A percentile compares a stretch with the other conserved stretches of the same genome.
Evolutionary conservation across 2,797 vertebrate genomes (phyloP).

Genomic region (Clarias fuscus): DNA sequence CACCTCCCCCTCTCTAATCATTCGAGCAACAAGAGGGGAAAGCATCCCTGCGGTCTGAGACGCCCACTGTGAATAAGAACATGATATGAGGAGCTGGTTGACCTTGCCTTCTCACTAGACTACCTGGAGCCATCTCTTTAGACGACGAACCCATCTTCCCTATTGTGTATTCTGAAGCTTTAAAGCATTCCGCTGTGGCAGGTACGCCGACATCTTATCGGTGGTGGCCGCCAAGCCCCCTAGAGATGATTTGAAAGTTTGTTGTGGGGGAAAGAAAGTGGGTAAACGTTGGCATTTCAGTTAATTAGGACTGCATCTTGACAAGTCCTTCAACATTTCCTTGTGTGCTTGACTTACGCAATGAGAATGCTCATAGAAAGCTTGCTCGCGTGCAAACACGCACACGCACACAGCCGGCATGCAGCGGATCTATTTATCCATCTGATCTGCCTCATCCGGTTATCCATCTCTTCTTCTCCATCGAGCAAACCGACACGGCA

Average conservation of each 20-base stretch:
- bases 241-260: constrained; percentile 40
- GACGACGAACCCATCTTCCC: constrained; percentile 41
- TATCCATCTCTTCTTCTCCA: constrained; percentile 46
- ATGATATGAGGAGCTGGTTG: constrained; percentile 36
- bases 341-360: constrained; percentile 46
- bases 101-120: constrained; percentile 50
- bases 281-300: constrained; percentile 58
- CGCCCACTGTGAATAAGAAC: constrained; percentile 25
- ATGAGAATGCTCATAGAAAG: constrained; percentile 40
- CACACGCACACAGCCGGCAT: constrained; percentile 34
- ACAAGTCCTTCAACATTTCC: constrained; percentile 55
- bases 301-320: constrained; percentile 57
- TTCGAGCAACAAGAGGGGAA: constrained; percentile 11
- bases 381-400: constrained; percentile 19
- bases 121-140: constrained; percentile 41
- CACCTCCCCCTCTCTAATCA: constrained; percentile 32
- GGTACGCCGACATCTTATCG: constrained; percentile 36
- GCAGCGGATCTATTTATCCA: constrained; percentile 47
- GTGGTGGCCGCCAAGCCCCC: constrained; percentile 9
- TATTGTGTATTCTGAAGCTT: constrained; percentile 38
- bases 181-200: constrained; percentile 36
- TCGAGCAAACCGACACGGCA: constrained; percentile 50
- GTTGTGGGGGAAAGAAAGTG: constrained; percentile 50
- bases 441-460: constrained; percentile 53
- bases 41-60: constrained; percentile 17